Percentiles rank a stretch among this genome's conserved stretches.
Conservation (phyloP, 2,797 vertebrate genomes). For the Tapirus indicus region DNA sequence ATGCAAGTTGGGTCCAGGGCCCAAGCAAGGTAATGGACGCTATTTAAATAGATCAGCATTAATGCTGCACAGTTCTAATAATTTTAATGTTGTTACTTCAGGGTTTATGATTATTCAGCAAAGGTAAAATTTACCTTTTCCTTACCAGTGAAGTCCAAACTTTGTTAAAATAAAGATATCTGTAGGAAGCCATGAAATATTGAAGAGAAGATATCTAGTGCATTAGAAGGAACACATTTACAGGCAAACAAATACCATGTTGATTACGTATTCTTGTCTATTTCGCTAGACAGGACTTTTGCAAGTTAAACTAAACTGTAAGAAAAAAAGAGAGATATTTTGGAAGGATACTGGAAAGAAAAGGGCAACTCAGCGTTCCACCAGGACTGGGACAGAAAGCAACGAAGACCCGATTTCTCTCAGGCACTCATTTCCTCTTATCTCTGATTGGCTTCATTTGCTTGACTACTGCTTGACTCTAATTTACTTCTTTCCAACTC, state of each 20-base stretch:
- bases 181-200: background rate
- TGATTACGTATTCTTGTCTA: background rate
- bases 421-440: background rate
- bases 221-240: background rate
- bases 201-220: background rate
- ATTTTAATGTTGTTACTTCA: slow-evolving; percentile 29
- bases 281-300: background rate
- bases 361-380: background rate
- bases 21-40: background rate
- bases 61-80: background rate
- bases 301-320: background rate
- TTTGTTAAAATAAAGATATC: slow-evolving; percentile 39
- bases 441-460: background rate
- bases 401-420: background rate
- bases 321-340: background rate
- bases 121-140: background rate
- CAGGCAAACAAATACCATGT: background rate
- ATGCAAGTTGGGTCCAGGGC: background rate
- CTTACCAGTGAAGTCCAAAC: background rate
- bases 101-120: slow-evolving; percentile 7
- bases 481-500: background rate
- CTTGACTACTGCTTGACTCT: background rate
- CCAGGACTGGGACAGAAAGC: background rate
- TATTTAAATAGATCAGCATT: background rate
- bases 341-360: background rate